Evolutionary conservation across 1,140 invertebrate genomes (phyloP), one percentile per base, ranked within the genome.

Genomic region (Idris sp.): DNA sequence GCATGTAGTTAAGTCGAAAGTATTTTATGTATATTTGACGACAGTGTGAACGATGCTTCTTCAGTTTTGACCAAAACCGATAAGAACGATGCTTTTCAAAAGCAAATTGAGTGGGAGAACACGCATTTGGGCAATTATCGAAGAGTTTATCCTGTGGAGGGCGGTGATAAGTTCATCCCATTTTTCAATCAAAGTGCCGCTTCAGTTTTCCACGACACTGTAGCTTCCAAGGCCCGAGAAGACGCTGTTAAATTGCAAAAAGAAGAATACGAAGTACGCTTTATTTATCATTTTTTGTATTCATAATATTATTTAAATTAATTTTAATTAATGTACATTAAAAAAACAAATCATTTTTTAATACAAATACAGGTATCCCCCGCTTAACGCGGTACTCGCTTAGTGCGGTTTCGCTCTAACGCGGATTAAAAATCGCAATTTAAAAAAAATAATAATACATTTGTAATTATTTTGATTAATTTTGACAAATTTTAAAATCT

Each of bases 201-300:
- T 41, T 92, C 93, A 0, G 86, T 95, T 26, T 95, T 93, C 81
- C 91, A 92, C 53, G 92, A 93, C 74, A 96, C 94, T n/a, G 91
- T 92, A 13, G 89, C 93, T 0, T 94, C 93, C 26, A 91, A 91
- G 74, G 92, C 92, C 0, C 88, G 93, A 44, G 91, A 92, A 38
- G 92, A 93, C 74, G 92, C 91, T 28, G 89, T 89, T 7, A 89
- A 89, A 26, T 74, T 88, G 2, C 89, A 92, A 51, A 86, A 89
- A 4, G 91, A 91, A 49, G 91, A 92, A 76, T 90, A 91, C 76
- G 88, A 90, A 77, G 89, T 92, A 54, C 7, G 59, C n/a, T n/a
- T n/a, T n/a, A n/a, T n/a, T n/a, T n/a, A n/a, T n/a, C n/a, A n/a
- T n/a, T n/a, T n/a, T n/a, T n/a, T n/a, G n/a, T n/a, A n/a, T n/a